phyloP scores from a whole-genome alignment of 2,113 vertebrate species.

The Spea bombifrons region DNA sequence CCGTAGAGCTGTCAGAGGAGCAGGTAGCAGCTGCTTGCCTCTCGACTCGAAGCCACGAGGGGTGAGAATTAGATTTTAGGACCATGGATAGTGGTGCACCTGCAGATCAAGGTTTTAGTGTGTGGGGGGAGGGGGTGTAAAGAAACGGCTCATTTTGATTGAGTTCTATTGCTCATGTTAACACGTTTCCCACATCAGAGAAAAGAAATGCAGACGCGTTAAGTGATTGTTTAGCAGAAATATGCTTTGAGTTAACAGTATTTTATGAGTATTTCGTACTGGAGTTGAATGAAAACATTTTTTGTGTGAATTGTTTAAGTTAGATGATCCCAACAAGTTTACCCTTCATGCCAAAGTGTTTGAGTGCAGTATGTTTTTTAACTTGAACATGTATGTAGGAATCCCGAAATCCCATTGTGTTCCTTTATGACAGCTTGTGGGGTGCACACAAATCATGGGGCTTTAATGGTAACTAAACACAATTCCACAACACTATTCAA shows the following conservation, averaged over 20 bases:
- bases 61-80: conserved; percentile 16
- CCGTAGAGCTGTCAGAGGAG: neutral
- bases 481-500: too few relatives aligned
- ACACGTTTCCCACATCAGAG: neutral
- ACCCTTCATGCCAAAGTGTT: too few relatives aligned
- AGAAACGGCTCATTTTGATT: conserved; percentile 22
- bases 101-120: conserved; percentile 18
- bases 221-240: neutral
- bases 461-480: too few relatives aligned
- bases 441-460: too few relatives aligned
- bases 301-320: too few relatives aligned
- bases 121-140: neutral
- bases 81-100: conserved; percentile 8
- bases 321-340: too few relatives aligned
- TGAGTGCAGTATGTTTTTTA: too few relatives aligned
- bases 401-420: too few relatives aligned
- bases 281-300: too few relatives aligned
- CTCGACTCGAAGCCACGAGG: neutral
- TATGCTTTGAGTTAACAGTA: neutral
- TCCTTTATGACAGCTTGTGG: too few relatives aligned
- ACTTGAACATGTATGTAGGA: too few relatives aligned
- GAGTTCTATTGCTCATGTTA: neutral
- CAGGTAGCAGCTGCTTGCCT: conserved; percentile 2
- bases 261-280: too few relatives aligned
- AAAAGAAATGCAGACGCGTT: neutral